A percentile compares a stretch with the other conserved stretches of the same genome.
Evolutionary conservation across 2,113 vertebrate genomes (phyloP).

Genomic region (Alethe diademata): DNA sequence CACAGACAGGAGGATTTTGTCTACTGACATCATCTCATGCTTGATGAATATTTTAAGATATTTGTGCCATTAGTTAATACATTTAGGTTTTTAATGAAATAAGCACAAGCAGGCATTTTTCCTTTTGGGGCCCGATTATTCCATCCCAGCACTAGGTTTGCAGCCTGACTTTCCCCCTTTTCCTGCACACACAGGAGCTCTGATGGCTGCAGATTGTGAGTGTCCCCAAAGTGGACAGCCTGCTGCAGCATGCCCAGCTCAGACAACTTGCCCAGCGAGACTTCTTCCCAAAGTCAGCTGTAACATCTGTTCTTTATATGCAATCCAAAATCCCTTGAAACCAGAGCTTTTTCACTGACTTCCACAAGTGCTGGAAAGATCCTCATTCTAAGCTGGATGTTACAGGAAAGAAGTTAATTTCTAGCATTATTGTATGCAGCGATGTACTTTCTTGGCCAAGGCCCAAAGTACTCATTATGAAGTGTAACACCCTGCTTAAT

Average conservation of each 20-base stretch:
- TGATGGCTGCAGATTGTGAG: not conserved
- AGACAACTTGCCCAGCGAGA: not conserved
- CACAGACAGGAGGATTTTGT: not conserved
- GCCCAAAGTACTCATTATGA: conserved; percentile 4
- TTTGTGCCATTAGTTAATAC: not conserved
- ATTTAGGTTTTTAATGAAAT: not conserved
- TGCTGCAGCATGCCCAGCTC: not conserved
- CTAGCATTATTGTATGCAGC: not conserved
- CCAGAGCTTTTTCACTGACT: not conserved
- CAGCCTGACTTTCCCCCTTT: not conserved
- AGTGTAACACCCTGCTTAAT: conserved; percentile 24
- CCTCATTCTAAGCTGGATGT: not conserved
- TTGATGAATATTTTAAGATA: not conserved
- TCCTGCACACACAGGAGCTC: not conserved
- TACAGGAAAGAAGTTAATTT: not conserved
- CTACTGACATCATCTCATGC: not conserved
- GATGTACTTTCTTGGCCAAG: not conserved
- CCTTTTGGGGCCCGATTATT: not conserved
- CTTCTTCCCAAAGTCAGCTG: not conserved
- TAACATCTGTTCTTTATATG: not conserved
- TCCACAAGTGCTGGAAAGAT: not conserved
- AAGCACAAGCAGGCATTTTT: not conserved
- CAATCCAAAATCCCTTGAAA: not conserved
- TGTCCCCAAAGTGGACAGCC: not conserved
- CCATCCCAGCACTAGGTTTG: not conserved